A percentile compares a stretch with the other conserved stretches of the same genome.
These are phyloP conservation scores for Silurus lanzhouensis DNA, from an alignment of 2,797 vertebrate genomes.

Conservation along the genomic window DNA sequence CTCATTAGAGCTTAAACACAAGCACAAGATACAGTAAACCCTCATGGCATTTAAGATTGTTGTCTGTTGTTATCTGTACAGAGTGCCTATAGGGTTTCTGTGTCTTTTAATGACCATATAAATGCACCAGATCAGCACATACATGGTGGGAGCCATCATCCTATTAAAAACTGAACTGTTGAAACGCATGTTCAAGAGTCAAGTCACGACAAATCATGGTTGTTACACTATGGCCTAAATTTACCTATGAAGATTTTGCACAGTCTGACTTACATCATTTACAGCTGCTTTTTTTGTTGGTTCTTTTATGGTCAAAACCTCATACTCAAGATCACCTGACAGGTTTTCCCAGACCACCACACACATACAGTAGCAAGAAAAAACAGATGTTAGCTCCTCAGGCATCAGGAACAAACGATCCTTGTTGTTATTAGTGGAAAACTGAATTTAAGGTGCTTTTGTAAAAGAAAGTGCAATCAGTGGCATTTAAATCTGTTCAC, in stretches of 20 bases:
- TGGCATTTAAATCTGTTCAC: constrained; percentile 21
- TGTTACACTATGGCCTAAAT: too few species aligned
- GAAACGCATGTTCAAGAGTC: background rate
- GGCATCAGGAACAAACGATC: constrained; percentile 38
- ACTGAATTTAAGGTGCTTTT: constrained; percentile 33
- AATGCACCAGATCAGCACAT: background rate
- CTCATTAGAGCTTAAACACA: background rate
- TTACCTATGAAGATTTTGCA: too few species aligned
- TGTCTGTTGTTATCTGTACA: background rate
- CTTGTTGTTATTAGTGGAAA: constrained; percentile 19
- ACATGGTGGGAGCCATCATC: background rate
- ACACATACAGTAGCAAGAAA: constrained; percentile 5
- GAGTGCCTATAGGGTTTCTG: background rate
- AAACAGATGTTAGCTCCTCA: constrained; percentile 29
- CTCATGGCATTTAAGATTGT: background rate
- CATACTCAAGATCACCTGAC: background rate
- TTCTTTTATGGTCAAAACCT: background rate
- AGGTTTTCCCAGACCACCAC: background rate
- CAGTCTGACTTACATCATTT: background rate
- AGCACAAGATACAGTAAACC: background rate
- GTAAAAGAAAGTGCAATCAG: constrained; percentile 37
- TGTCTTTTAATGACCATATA: background rate
- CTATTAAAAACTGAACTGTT: background rate
- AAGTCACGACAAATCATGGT: too few species aligned
- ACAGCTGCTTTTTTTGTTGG: background rate